Base-by-base conservation (phyloP, 2,113 vertebrate genomes). In the Platysteira castanea region DNA sequence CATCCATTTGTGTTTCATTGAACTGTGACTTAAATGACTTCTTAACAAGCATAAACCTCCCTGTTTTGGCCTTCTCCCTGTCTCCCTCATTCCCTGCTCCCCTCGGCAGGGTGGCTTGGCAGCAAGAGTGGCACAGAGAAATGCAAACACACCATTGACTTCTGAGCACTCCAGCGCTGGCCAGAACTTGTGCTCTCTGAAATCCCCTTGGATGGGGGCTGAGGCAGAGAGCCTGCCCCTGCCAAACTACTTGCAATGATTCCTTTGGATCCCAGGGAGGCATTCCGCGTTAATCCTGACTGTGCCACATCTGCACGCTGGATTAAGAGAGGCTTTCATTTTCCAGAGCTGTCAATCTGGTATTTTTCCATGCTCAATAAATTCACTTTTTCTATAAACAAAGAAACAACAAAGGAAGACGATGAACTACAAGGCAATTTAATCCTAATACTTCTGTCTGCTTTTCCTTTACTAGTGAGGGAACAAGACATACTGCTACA, bases 311-410 rank as follows among this genome's bases (percentile, higher is more conserved):
- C 88, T 90, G 95, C 83, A 76, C 3, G 2, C 64, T 75, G 93
- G 83, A 96, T 96, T 92, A 96, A 84, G 64, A 75, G 49, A 88
- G 79, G 73, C 44, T 94, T 96, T 93, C 61, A 53, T 86, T 92
- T 96, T 94, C 80, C 96, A 96, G 57, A 87, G 47, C 61, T 89
- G 85, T 94, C 96, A 96, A 96, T 94, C 47, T 77, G 92, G 64
- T 94, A 92, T 93, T 96, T 92, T 96, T 96, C 82, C 75, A 30
- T 83, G 50, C 76, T 63, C 73, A 73, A 90, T 82, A 94, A 95
- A 95, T 96, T 90, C 37, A 23, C 49, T 89, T 96, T 50, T 75
- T 50, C 65, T 71, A 86, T 46, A 93, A 96, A 96, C 78, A 96
- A 81, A 92, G 85, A 93, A 86, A 87, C 71, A 82, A 95, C 91